Evolutionary conservation across 2,888 invertebrate species (phyloP).

Genomic region (Thumatha senex): DNA sequence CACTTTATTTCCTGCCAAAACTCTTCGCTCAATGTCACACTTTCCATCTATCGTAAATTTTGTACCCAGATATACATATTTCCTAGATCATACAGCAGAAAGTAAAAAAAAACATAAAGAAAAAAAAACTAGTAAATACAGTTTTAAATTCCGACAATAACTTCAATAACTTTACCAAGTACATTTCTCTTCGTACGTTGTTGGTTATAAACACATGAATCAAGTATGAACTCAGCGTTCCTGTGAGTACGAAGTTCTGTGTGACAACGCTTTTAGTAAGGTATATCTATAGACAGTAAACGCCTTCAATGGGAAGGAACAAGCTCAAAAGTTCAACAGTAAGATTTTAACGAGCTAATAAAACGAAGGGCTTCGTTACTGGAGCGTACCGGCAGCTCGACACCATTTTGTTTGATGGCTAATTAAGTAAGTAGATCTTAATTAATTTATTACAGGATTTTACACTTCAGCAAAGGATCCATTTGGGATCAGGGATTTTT

Average conservation of each 20-base stretch:
- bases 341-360: constrained; percentile 60
- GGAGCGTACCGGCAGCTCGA: constrained; percentile 43
- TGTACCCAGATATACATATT: no score
- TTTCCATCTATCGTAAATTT: no score
- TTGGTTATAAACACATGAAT: constrained; percentile 15
- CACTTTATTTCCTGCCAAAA: no score
- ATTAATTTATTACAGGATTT: constrained; percentile 47
- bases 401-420: constrained; percentile 50
- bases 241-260: no score
- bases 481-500: constrained; percentile 19
- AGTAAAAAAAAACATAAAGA: no score
- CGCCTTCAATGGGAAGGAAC: constrained; percentile 45
- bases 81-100: no score
- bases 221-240: constrained; percentile 1
- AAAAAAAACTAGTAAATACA: no score
- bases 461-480: constrained; percentile 38
- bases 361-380: constrained; percentile 49
- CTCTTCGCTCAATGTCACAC: no score
- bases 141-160: no score
- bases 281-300: constrained; percentile 4
- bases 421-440: constrained; percentile 50
- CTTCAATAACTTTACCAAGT: no score
- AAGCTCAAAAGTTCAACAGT: constrained; percentile 59
- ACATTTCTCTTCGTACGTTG: neutral
- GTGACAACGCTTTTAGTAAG: no score